phyloP scores from a whole-genome alignment of 2,888 invertebrate genomes.

The Escarpia spicata region DNA sequence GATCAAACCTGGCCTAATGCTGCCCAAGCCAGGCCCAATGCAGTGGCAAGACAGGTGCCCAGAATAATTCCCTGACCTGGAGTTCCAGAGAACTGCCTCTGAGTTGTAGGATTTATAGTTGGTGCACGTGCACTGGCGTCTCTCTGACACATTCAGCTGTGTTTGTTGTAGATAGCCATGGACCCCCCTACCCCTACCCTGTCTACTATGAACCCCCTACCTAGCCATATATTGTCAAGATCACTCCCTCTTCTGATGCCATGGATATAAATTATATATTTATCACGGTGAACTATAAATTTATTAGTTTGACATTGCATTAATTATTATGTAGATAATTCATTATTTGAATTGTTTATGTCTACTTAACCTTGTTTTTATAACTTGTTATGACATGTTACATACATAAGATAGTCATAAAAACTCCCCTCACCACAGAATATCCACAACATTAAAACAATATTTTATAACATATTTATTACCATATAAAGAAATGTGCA shows the following conservation, averaged over 20 bases:
- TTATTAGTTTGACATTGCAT: background rate
- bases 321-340: background rate
- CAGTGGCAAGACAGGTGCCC: background rate
- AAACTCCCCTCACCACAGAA: no score
- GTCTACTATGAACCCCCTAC: no score
- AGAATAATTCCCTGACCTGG: conserved; percentile 6
- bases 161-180: background rate
- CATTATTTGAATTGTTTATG: background rate
- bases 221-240: background rate
- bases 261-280: background rate
- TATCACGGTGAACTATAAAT: background rate
- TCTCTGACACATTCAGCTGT: background rate
- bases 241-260: background rate
- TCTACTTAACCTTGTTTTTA: background rate
- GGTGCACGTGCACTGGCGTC: background rate
- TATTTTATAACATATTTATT: no score
- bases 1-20: background rate
- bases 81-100: background rate
- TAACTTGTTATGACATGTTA: no score
- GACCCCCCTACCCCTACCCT: background rate
- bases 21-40: background rate
- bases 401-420: no score
- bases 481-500: no score
- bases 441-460: no score
- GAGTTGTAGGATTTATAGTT: background rate